These are phyloP conservation scores for Caenorhabditis japonica DNA, from an alignment of 2,888 invertebrate genomes.

Conservation along the genomic window DNA sequence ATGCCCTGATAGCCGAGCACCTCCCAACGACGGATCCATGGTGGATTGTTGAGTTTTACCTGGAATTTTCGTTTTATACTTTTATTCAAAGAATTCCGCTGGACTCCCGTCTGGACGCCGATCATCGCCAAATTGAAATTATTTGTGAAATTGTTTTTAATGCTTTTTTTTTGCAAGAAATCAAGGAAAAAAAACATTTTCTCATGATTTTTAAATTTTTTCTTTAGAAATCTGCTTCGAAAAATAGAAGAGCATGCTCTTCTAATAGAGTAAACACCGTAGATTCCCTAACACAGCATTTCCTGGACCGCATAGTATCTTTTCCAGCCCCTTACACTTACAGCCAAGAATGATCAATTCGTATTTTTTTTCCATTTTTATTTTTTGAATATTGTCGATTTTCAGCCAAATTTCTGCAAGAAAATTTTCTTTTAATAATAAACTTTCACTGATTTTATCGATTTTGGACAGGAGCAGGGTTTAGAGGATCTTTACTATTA, in stretches of 20 bases:
- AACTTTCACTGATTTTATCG: neutral
- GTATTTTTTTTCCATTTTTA: neutral
- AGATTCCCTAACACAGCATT: too few relatives aligned
- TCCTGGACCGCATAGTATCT: too few relatives aligned
- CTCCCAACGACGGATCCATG: slow-evolving; percentile 91
- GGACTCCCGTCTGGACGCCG: neutral
- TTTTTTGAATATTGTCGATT: neutral
- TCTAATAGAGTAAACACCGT: too few relatives aligned
- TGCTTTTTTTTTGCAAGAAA: too few relatives aligned
- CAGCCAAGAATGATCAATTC: neutral
- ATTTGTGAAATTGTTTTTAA: too few relatives aligned
- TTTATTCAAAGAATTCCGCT: neutral
- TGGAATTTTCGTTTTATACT: slow-evolving; percentile 65
- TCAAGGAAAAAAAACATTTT: too few relatives aligned
- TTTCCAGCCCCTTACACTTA: too few relatives aligned
- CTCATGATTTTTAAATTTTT: too few relatives aligned
- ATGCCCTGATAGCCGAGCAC: slow-evolving; percentile 70
- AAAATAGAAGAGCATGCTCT: too few relatives aligned
- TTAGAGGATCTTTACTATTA: too few relatives aligned
- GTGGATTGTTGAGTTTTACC: slow-evolving; percentile 82
- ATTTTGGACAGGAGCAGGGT: too few relatives aligned
- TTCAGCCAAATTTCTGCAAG: neutral
- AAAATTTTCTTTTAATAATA: neutral
- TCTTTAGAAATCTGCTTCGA: too few relatives aligned
- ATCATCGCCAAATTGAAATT: neutral